Evolutionary conservation across 1,140 invertebrate species (phyloP).

Genomic region (Drosophila grimshawi): DNA sequence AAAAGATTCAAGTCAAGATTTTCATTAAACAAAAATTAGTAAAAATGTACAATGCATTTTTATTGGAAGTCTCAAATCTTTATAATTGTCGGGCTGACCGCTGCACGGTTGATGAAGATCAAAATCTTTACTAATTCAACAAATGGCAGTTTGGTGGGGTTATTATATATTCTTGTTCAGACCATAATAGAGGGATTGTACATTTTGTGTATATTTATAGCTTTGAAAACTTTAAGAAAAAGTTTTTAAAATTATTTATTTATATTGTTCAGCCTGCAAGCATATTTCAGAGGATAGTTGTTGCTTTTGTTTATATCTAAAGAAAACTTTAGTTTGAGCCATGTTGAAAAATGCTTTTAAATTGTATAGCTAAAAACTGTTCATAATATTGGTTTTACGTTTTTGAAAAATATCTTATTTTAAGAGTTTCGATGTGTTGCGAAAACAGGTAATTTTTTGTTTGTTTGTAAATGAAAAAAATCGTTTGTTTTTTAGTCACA

Average conservation of each 20-base stretch:
- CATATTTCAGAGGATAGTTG: neutral
- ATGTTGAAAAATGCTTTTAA: neutral
- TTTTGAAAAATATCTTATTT: neutral
- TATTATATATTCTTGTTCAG: no score
- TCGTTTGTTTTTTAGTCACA: conserved; percentile 35
- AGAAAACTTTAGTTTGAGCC: neutral
- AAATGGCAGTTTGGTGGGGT: neutral
- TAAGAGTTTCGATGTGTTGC: neutral
- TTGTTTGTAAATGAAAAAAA: conserved; percentile 34
- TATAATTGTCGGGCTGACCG: neutral
- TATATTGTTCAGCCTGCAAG: conserved; percentile 8
- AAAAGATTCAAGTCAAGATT: conserved; percentile 28
- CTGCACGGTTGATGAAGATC: neutral
- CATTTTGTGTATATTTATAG: neutral
- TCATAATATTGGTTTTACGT: neutral
- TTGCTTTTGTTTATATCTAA: neutral
- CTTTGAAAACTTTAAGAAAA: neutral
- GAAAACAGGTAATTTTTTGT: conserved; percentile 1
- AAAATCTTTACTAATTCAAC: neutral
- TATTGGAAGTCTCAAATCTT: neutral
- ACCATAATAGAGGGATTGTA: no score
- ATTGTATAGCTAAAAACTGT: neutral
- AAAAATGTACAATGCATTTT: conserved; percentile 23
- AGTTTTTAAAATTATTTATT: no score
- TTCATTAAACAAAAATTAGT: conserved; percentile 61